Conservation (phyloP, 2,113 vertebrate genomes). For the Tragelaphus strepsiceros region DNA sequence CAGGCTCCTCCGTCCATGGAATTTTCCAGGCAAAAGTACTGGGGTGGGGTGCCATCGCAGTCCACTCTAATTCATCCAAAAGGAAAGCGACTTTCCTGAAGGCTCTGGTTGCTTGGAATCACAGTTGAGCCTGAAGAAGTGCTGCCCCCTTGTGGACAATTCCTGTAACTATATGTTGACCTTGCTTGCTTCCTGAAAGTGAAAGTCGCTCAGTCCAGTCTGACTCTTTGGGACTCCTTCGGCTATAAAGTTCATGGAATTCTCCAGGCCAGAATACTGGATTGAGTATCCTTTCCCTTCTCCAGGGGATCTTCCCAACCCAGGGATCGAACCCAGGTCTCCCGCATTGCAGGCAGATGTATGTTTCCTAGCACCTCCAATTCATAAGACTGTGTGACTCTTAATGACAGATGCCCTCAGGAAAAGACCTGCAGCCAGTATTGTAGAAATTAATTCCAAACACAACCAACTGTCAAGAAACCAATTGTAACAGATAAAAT, state of each 20-base stretch:
- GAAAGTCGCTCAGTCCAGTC: background rate
- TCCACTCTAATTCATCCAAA: background rate
- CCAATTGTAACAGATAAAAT: background rate
- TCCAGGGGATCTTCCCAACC: background rate
- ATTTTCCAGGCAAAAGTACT: too few relatives aligned
- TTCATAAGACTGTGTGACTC: background rate
- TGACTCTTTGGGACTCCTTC: background rate
- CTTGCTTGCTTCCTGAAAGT: background rate
- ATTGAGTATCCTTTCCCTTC: background rate
- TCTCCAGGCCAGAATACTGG: background rate
- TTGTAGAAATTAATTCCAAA: background rate
- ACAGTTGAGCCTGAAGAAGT: background rate
- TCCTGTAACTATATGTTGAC: background rate
- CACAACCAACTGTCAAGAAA: background rate
- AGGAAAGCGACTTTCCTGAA: background rate
- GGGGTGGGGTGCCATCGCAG: too few relatives aligned
- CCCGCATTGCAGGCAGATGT: background rate
- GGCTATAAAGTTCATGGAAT: background rate
- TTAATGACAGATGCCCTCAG: background rate
- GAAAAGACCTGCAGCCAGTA: background rate
- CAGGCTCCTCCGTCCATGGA: too few relatives aligned
- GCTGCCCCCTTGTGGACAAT: background rate
- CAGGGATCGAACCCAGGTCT: background rate
- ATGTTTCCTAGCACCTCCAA: background rate
- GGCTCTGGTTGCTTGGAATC: background rate